A percentile compares a stretch with the other conserved stretches of the same genome.
Conservation (phyloP, 1,140 invertebrate species). For the Orchesella cincta region DNA sequence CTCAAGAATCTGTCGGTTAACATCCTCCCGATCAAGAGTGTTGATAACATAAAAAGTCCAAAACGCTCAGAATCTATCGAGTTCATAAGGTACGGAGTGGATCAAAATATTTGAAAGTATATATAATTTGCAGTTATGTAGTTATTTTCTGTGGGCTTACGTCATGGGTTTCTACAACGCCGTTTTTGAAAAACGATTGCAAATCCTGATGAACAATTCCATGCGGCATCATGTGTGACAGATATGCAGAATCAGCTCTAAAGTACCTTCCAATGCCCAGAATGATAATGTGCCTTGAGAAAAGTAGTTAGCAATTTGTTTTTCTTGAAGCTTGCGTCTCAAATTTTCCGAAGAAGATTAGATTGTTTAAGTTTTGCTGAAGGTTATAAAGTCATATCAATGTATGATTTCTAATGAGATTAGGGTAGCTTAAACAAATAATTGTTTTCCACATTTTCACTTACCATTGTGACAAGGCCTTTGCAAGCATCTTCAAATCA, state of each 20-base stretch:
- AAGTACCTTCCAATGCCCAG: not conserved
- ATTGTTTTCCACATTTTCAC: too few species aligned
- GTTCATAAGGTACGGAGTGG: not conserved
- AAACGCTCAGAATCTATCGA: not conserved
- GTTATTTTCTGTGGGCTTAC: too few species aligned
- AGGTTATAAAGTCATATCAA: too few species aligned
- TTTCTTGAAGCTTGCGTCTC: not conserved
- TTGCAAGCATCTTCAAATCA: not conserved
- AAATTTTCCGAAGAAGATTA: not conserved
- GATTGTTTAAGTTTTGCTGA: not conserved
- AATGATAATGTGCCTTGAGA: not conserved
- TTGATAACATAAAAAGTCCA: not conserved
- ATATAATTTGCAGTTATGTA: too few species aligned
- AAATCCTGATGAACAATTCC: not conserved
- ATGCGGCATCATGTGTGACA: not conserved
- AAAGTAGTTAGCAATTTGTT: not conserved
- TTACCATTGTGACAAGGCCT: not conserved
- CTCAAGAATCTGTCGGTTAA: not conserved
- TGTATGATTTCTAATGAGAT: too few species aligned
- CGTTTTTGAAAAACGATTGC: not conserved
- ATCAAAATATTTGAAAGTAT: not conserved
- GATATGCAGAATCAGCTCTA: not conserved
- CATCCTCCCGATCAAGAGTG: not conserved
- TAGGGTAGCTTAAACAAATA: too few species aligned
- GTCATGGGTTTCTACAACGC: not conserved